Evolutionary conservation across 1,140 invertebrate species (phyloP), one percentile per base, ranked within the genome.

Genomic region (Atopsyche davidsoni): DNA sequence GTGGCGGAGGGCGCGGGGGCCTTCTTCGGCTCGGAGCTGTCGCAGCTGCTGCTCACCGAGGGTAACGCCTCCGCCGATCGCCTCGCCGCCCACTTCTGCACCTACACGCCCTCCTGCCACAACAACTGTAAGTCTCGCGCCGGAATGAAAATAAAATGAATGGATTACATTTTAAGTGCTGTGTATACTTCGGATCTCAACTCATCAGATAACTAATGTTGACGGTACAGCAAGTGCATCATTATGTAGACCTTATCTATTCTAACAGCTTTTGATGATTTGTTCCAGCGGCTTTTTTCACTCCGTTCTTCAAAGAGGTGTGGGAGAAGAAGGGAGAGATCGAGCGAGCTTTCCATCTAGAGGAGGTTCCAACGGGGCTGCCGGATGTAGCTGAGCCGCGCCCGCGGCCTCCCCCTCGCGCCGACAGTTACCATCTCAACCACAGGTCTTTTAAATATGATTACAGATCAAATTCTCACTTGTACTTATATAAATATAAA

Each of bases 321-420:
- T 95, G 91, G 90, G 91, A 95, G 61, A 89, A 92, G 60, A 95
- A 96, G 60, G 89, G 89, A 23, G 89, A 95, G 72, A 94, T 95
- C 46, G 93, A 96, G 64, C 87, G 90, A 64, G 88, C 88, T 1
- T 89, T 95, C 69, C 85, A 90, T 62, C 83, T 94, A 79, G 90
- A 93, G 68, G 89, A 88, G 68, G 85, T 79, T 47, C 79, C 79
- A 25, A 75, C 42, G 7, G 69, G 69, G 58, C 53, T 73, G 54
- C 69, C 69, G 16, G 71, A 73, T 50, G 69, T 73, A 41, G 71
- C 71, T 16, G 64, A 67, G 19, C 62, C 64, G 0, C 76, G 79
- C 39, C 80, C 80, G 13, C 64, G 75, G 28, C 79, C 79, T 4
- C 80, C 81, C 9, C 80, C 80, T 0, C 65, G 83, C n/a, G 80